A percentile compares a stretch with the other conserved stretches of the same genome.
Evolutionary conservation across 2,888 invertebrate species (phyloP).

Genomic region (Charanyca ferruginea): DNA sequence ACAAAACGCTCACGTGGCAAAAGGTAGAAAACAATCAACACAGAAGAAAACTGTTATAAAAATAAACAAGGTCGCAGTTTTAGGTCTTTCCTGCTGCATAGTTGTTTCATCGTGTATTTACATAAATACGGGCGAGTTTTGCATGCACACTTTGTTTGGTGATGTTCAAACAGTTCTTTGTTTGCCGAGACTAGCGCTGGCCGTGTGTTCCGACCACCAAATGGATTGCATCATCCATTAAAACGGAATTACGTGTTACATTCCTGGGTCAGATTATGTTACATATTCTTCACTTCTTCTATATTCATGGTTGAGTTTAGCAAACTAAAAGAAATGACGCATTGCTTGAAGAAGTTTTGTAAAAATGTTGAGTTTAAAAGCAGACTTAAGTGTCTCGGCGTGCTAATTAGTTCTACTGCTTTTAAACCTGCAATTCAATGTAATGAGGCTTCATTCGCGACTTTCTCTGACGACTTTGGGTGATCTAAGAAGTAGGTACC

Average conservation of each 20-base stretch:
- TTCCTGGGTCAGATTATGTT: conserved; percentile 42
- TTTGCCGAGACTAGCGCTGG: conserved; percentile 73
- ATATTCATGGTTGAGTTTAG: not conserved
- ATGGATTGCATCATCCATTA: conserved; percentile 80
- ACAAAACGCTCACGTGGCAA: conserved; percentile 60
- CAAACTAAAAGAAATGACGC: conserved; percentile 6
- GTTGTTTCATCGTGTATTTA: conserved; percentile 84
- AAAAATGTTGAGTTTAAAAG: conserved; percentile 24
- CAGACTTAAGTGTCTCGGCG: conserved; percentile 19
- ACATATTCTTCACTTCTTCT: conserved; percentile 7
- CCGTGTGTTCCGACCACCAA: conserved; percentile 68
- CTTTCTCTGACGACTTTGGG: conserved; percentile 2
- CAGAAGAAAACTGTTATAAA: conserved; percentile 78
- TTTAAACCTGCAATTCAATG: conserved; percentile 38
- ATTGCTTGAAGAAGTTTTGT: conserved; percentile 23
- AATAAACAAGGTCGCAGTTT: conserved; percentile 81
- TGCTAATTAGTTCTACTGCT: conserved; percentile 37
- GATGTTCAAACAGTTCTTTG: conserved; percentile 79
- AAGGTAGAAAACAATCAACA: conserved; percentile 76
- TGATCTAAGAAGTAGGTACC: not conserved
- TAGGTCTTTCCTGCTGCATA: conserved; percentile 78
- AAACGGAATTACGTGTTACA: conserved; percentile 64
- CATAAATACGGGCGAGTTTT: conserved; percentile 81
- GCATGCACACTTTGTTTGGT: conserved; percentile 82
- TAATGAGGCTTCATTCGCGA: conserved; percentile 18